Evolutionary conservation across 2,113 vertebrate genomes (phyloP).

Genomic region (Seriola rivoliana): DNA sequence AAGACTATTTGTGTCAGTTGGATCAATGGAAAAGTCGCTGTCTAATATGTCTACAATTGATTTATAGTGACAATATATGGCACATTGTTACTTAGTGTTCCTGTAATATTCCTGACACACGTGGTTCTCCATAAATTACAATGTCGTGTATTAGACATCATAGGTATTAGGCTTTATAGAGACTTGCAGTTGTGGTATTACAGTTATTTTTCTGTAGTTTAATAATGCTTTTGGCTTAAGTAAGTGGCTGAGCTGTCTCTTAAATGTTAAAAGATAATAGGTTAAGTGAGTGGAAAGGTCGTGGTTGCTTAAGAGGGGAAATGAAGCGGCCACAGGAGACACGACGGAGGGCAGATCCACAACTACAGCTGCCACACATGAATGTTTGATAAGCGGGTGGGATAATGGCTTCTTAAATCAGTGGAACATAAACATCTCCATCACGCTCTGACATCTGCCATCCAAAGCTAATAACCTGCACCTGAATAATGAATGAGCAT

Average conservation of each 20-base stretch:
- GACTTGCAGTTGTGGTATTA: no score
- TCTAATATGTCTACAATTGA: neutral
- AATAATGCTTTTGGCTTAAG: no score
- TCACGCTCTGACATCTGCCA: constrained; percentile 95
- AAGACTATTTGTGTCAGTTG: neutral
- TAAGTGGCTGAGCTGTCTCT: neutral
- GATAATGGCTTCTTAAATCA: constrained; percentile 92
- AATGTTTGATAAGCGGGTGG: constrained; percentile 94
- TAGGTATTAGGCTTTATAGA: no score
- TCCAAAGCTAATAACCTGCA: constrained; percentile 89
- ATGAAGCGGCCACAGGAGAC: constrained; percentile 66
- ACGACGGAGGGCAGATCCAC: constrained; percentile 79
- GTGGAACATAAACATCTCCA: constrained; percentile 94
- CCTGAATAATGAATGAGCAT: constrained; percentile 88
- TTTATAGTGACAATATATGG: neutral
- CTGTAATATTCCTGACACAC: no score
- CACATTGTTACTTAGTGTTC: no score
- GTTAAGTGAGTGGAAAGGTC: constrained; percentile 67
- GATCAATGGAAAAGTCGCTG: neutral
- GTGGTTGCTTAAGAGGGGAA: constrained; percentile 43
- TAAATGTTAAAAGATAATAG: constrained; percentile 49
- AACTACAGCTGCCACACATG: constrained; percentile 94
- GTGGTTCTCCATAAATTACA: no score
- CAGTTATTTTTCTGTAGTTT: no score
- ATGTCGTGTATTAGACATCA: no score